phyloP scores from a whole-genome alignment of 2,888 invertebrate genomes.

The Muschampia plurimacula region DNA sequence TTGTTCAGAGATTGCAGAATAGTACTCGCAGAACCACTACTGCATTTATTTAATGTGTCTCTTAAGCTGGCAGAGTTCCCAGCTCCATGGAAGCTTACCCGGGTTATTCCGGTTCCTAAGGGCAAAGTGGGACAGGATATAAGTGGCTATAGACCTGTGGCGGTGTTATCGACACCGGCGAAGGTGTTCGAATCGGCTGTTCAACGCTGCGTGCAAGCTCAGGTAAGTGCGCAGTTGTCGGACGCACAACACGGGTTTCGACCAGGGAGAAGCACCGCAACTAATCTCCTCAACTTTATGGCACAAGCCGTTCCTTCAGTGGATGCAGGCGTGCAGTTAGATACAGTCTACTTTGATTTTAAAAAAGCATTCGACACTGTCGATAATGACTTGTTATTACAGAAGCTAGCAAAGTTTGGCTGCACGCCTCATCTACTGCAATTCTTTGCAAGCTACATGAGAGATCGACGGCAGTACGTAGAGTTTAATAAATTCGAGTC shows the following conservation, averaged over 20 bases:
- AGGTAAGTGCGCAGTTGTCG: slow-evolving; percentile 23
- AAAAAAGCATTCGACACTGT: slow-evolving; percentile 2
- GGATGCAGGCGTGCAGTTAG: slow-evolving; percentile 37
- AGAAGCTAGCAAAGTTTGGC: slow-evolving; percentile 31
- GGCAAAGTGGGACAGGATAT: slow-evolving; percentile 26
- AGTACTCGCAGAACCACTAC: slow-evolving; percentile 37
- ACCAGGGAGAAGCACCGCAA: slow-evolving; percentile 23
- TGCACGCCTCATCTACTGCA: slow-evolving; percentile 25
- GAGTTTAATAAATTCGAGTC: slow-evolving; percentile 9
- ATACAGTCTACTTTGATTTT: slow-evolving; percentile 32
- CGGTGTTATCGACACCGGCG: slow-evolving; percentile 27
- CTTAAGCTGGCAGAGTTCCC: slow-evolving; percentile 17
- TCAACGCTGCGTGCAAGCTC: slow-evolving; percentile 11
- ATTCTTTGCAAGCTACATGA: slow-evolving; percentile 11
- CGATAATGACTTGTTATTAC: slow-evolving; percentile 39
- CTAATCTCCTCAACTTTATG: slow-evolving; percentile 23
- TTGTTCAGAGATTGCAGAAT: slow-evolving; percentile 40
- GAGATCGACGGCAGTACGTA: not conserved
- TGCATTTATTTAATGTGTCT: slow-evolving; percentile 33
- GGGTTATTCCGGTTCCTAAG: slow-evolving; percentile 36
- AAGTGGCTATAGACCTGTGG: slow-evolving; percentile 34
- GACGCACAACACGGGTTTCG: slow-evolving; percentile 23
- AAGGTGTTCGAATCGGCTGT: slow-evolving; percentile 15
- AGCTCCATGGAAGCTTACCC: slow-evolving; percentile 5
- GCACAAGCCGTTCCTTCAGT: slow-evolving; percentile 11